Conservation (phyloP, 2,113 vertebrate species). For the Stomatorhinus ivindoensis region DNA sequence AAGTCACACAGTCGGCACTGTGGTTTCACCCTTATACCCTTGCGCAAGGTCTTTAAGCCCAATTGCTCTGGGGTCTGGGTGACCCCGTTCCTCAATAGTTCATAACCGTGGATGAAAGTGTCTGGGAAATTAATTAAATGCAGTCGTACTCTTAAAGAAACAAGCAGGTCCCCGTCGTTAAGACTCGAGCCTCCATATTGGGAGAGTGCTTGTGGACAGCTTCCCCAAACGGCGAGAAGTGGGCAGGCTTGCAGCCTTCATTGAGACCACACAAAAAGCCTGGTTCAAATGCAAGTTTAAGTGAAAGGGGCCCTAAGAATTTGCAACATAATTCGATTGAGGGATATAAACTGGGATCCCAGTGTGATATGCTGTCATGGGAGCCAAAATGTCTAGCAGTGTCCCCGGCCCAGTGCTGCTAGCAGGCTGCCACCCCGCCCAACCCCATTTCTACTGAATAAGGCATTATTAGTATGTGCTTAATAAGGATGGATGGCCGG, state of each 20-base stretch:
- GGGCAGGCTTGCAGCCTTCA: background rate
- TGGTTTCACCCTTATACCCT: background rate
- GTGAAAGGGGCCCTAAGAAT: background rate
- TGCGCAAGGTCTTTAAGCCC: background rate
- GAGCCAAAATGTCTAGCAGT: background rate
- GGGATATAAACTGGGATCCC: background rate
- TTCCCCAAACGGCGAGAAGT: background rate
- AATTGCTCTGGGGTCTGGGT: background rate
- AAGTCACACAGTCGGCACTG: background rate
- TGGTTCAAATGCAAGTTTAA: conserved; percentile 24
- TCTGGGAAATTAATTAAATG: background rate
- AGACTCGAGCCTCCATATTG: background rate
- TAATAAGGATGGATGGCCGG: background rate
- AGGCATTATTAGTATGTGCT: background rate
- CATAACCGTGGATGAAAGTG: background rate
- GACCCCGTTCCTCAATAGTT: background rate
- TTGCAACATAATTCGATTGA: background rate
- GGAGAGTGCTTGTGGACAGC: background rate
- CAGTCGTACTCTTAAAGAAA: background rate
- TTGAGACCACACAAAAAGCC: background rate
- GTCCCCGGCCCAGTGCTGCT: background rate
- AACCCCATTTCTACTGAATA: background rate
- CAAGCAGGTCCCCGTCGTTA: background rate
- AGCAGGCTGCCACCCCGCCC: background rate
- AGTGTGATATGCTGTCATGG: background rate